These are phyloP conservation scores for Phycodurus eques DNA, from an alignment of 2,113 vertebrate genomes.

Conservation along the genomic window DNA sequence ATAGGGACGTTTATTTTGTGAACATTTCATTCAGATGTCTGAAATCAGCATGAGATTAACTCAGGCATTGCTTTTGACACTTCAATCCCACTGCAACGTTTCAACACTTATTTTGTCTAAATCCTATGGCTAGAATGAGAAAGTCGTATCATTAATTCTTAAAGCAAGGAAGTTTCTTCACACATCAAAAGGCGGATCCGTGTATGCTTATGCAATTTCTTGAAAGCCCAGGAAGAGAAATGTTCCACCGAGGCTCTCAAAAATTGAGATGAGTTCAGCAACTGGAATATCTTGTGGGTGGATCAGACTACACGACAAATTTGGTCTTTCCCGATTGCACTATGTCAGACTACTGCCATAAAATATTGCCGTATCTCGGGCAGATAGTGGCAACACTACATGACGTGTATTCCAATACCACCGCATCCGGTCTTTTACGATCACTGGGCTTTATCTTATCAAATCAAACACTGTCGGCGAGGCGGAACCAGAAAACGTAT, in stretches of 20 bases:
- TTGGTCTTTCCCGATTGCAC: too few relatives aligned
- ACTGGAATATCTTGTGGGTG: background rate
- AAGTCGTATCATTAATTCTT: constrained; percentile 21
- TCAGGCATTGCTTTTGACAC: constrained; percentile 24
- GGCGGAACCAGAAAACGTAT: too few relatives aligned
- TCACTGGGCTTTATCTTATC: too few relatives aligned
- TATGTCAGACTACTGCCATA: too few relatives aligned
- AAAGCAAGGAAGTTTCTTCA: constrained; percentile 9
- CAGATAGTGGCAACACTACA: too few relatives aligned
- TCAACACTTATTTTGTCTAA: constrained; percentile 16
- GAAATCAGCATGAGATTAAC: constrained; percentile 28
- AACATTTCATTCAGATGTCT: constrained; percentile 25
- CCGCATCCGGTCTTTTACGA: too few relatives aligned
- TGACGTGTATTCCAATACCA: too few relatives aligned
- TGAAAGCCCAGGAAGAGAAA: background rate
- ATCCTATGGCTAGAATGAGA: constrained; percentile 15
- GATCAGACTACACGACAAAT: too few relatives aligned
- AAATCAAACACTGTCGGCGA: too few relatives aligned
- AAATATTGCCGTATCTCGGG: constrained; percentile 8
- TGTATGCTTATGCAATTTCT: constrained; percentile 12
- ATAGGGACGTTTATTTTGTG: constrained; percentile 1
- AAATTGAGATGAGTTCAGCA: constrained; percentile 14
- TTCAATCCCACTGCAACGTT: constrained; percentile 18
- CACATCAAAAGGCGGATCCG: constrained; percentile 27
- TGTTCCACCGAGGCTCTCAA: background rate